Conservation (phyloP, 2,797 vertebrate species). For the Bradypus variegatus region DNA sequence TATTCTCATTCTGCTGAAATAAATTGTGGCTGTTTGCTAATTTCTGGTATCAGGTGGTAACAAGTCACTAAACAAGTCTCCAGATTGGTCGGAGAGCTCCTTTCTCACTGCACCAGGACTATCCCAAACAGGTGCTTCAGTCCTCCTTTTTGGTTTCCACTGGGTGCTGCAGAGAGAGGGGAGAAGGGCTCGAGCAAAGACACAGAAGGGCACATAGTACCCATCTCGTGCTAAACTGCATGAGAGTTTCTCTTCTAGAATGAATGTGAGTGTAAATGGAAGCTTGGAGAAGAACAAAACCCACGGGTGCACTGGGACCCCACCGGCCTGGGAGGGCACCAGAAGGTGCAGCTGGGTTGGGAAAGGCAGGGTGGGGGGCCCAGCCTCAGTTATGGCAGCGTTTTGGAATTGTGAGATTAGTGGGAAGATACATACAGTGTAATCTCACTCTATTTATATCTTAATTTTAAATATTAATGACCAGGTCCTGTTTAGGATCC, state of each 20-base stretch:
- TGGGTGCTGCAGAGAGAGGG: background rate
- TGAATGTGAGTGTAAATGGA: accelerated
- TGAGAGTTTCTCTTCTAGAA: background rate
- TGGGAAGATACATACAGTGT: background rate
- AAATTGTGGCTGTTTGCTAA: accelerated
- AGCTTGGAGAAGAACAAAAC: background rate
- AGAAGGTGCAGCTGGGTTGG: background rate
- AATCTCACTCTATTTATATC: background rate
- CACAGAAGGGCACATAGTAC: background rate
- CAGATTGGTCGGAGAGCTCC: background rate
- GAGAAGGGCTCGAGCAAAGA: too few species aligned
- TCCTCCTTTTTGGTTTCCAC: background rate
- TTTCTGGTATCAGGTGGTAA: too few species aligned
- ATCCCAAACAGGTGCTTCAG: accelerated
- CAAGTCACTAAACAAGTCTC: accelerated
- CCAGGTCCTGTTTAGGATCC: too few species aligned
- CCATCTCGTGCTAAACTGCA: accelerated
- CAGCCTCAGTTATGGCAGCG: accelerated
- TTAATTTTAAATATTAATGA: accelerated
- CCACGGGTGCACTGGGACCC: accelerated
- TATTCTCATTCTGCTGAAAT: background rate
- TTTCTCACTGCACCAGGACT: background rate
- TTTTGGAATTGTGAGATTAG: background rate
- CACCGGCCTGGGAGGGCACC: accelerated
- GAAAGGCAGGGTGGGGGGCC: background rate